These are phyloP conservation scores for Ramazzottius varieornatus DNA, from an alignment of 2,888 invertebrate species.

Conservation along the genomic window DNA sequence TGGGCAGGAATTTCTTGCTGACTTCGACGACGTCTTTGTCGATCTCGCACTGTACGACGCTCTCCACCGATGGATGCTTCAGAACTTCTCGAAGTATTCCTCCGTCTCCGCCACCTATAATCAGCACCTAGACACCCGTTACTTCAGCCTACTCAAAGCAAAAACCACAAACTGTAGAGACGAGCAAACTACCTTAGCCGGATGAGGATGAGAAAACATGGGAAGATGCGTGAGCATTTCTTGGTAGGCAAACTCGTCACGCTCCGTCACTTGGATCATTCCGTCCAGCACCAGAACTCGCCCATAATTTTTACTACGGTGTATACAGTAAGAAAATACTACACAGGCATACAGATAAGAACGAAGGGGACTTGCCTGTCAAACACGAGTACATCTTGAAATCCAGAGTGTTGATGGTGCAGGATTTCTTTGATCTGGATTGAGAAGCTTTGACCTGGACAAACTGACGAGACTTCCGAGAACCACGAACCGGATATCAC, in stretches of 20 bases:
- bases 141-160: neutral
- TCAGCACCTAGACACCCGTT: conserved; percentile 35
- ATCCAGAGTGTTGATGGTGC: conserved; percentile 48
- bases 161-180: too few relatives aligned
- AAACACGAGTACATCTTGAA: conserved; percentile 55
- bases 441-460: conserved; percentile 70
- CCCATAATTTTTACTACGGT: conserved; percentile 48
- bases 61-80: conserved; percentile 64
- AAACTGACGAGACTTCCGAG: conserved; percentile 60
- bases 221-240: conserved; percentile 93
- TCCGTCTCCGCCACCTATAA: conserved; percentile 93
- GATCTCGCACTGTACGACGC: conserved; percentile 74
- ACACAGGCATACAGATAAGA: conserved; percentile 3
- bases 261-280: conserved; percentile 80
- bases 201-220: conserved; percentile 62
- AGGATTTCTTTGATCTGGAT: conserved; percentile 52
- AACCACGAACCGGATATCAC: conserved; percentile 47
- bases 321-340: conserved; percentile 13
- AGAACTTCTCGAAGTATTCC: conserved; percentile 82
- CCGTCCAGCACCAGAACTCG: conserved; percentile 68
- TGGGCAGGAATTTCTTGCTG: conserved; percentile 61
- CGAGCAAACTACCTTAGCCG: conserved; percentile 37
- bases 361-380: conserved; percentile 33
- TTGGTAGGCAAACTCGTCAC: conserved; percentile 89
- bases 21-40: conserved; percentile 67